Base-by-base conservation (phyloP, 1,140 invertebrate species). In the Ceratina calcarata region DNA sequence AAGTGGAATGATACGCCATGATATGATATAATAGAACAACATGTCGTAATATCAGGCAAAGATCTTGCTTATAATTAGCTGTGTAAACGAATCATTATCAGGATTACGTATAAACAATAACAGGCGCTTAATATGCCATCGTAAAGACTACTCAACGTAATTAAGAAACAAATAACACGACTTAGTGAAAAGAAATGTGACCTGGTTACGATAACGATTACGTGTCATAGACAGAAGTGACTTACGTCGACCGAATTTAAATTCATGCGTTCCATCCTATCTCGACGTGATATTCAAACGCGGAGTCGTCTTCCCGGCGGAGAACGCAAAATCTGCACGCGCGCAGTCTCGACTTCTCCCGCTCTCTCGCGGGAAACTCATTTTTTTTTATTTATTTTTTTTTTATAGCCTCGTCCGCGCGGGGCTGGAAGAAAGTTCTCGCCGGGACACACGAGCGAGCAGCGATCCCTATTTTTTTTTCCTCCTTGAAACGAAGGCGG, bases 401-500 rank as follows among this genome's bases (percentile, higher is more conserved):
- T 73, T 65, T 74, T 65, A 74, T 74, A 65, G 45, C 72, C 37
- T 55, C 24, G 49, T 74, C 61, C 12, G 51, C 15, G 15, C 37
- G 37, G 37, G 64, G 51, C 22, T 55, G 22, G 49, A 65, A 74
- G 60, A 74, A 76, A 67, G 64, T 16, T n/a, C 22, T 7, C 32
- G 27, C 49, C 51, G 61, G 4, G 51, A 55, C 49, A 60, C 64
- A 55, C 15, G 18, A 62, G 18, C 27, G 24, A 70, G 55, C 27
- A 57, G 55, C 55, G 55, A 68, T 78, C 58, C 67, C 67, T 71
- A 24, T 74, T 37, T 66, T 20, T 66, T 20, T 80, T 18, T 84
- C 67, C 82, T 84, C 83, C 78, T 85, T 85, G 83, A 81, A 80
- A 81, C 82, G 27, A 51, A 82, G 70, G 82, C 74, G 67, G 58